Conservation (phyloP, 2,888 invertebrate species). For the Noctua janthe region DNA sequence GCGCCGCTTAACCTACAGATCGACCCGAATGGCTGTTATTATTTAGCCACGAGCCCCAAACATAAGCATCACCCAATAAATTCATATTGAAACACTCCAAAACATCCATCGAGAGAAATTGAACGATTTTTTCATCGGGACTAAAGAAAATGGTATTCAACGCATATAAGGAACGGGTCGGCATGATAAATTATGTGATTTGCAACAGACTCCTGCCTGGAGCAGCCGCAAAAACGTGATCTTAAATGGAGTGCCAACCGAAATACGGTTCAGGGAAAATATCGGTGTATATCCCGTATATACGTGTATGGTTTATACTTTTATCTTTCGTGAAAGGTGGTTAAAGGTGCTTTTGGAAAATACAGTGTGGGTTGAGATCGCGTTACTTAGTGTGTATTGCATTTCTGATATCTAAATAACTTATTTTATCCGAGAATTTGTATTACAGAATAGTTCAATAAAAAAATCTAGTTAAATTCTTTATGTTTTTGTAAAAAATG, state of each 20-base stretch:
- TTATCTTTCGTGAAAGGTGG: conserved; percentile 19
- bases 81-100: conserved; percentile 69
- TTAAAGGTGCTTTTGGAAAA: background rate
- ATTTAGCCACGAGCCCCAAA: background rate
- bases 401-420: background rate
- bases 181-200: conserved; percentile 85
- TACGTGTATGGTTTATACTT: conserved; percentile 41
- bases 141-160: conserved; percentile 75
- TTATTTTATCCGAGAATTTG: background rate
- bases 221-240: conserved; percentile 62
- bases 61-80: conserved; percentile 58
- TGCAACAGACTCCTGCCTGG: conserved; percentile 73
- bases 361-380: background rate
- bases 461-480: too few species aligned
- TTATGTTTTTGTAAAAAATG: too few species aligned
- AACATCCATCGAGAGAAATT: conserved; percentile 57
- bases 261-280: conserved; percentile 48
- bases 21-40: background rate
- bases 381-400: background rate
- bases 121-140: conserved; percentile 64
- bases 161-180: conserved; percentile 73
- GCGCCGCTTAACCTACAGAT: background rate
- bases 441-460: background rate
- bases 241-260: conserved; percentile 60
- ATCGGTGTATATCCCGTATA: conserved; percentile 38